These are phyloP conservation scores for Sminthurinus aureus DNA, from an alignment of 2,888 invertebrate species.

Conservation along the genomic window DNA sequence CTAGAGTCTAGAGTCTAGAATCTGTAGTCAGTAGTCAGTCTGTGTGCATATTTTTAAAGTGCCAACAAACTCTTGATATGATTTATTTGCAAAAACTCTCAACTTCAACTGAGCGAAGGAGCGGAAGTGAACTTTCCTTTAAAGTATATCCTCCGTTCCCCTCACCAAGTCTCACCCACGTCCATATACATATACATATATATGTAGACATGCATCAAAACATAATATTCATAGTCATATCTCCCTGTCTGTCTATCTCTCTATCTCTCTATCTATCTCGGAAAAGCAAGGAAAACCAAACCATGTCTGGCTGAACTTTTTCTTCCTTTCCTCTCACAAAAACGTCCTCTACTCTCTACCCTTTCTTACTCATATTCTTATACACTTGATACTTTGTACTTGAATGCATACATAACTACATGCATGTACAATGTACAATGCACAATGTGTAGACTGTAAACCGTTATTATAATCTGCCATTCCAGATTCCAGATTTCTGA, in stretches of 20 bases:
- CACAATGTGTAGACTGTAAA: too few species aligned
- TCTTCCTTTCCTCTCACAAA: background rate
- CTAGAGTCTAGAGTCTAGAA: too few species aligned
- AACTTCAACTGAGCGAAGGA: conserved; percentile 24
- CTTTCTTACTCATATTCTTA: too few species aligned
- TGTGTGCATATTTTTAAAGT: conserved; percentile 16
- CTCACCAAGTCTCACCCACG: conserved; percentile 14
- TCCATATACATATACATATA: too few species aligned
- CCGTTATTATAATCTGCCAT: background rate
- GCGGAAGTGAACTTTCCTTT: conserved; percentile 37
- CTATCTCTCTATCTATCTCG: background rate
- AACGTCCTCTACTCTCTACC: too few species aligned
- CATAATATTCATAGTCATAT: too few species aligned
- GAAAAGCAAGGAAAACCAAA: background rate
- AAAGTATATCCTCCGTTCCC: conserved; percentile 15
- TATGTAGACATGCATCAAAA: too few species aligned
- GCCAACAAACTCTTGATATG: conserved; percentile 32
- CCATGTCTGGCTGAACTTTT: conserved; percentile 4
- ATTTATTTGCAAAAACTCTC: conserved; percentile 40
- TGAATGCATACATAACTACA: too few species aligned
- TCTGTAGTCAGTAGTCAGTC: background rate
- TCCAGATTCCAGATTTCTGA: background rate
- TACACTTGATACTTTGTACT: too few species aligned
- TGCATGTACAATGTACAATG: background rate
- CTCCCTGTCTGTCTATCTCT: too few species aligned